These are phyloP conservation scores for Synergus laeviventris DNA, from an alignment of 2,888 invertebrate genomes.

Conservation along the genomic window DNA sequence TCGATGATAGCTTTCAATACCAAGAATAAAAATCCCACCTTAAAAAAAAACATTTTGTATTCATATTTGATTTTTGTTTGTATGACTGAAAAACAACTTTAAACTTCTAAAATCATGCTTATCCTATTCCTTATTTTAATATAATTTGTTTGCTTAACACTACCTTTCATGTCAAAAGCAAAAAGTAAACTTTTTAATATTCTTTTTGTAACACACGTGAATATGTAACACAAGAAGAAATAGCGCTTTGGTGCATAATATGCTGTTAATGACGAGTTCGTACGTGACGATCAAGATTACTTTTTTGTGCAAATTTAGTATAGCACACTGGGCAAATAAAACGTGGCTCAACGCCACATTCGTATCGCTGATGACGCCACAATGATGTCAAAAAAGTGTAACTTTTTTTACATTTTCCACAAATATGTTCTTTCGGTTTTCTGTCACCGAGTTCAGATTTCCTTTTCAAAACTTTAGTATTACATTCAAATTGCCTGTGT, in stretches of 20 bases:
- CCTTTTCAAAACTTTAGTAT: constrained; percentile 36
- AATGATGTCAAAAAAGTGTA: constrained; percentile 71
- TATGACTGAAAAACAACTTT: background rate
- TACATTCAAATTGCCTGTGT: constrained; percentile 64
- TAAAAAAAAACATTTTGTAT: background rate
- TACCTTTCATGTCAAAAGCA: background rate
- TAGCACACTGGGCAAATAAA: constrained; percentile 65
- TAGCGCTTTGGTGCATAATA: background rate
- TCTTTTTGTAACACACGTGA: no score
- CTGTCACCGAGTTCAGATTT: background rate
- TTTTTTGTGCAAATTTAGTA: constrained; percentile 65
- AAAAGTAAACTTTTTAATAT: background rate
- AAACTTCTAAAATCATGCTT: background rate
- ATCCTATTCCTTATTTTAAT: background rate
- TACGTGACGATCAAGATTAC: constrained; percentile 75
- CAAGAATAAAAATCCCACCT: background rate
- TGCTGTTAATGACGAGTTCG: constrained; percentile 64
- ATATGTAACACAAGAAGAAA: no score
- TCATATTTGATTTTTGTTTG: background rate
- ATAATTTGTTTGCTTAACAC: background rate
- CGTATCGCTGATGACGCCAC: constrained; percentile 75
- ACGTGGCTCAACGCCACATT: constrained; percentile 71
- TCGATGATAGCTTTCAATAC: background rate
- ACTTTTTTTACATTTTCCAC: constrained; percentile 62
- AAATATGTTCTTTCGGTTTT: constrained; percentile 63